These are phyloP conservation scores for Epizoanthus rinbou DNA, from an alignment of 92 coral and sea anemone genomes.

Conservation along the genomic window DNA sequence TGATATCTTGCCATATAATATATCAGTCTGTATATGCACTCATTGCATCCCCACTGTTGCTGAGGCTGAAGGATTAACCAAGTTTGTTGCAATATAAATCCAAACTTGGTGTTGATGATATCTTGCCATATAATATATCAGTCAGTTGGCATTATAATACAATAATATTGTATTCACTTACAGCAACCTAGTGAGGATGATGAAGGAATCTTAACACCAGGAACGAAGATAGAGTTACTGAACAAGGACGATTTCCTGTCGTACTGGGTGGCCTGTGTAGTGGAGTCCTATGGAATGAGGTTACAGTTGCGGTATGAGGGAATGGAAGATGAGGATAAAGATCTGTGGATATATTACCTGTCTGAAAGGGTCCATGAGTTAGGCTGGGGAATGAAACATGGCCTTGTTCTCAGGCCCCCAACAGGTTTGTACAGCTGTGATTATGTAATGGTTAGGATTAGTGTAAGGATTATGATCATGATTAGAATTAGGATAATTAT, in stretches of 20 bases:
- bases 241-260: slow-evolving; percentile 61
- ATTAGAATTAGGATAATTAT: too few relatives aligned
- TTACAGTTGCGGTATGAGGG: slow-evolving; percentile 73
- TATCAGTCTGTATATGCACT: too few relatives aligned
- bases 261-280: slow-evolving; percentile 78
- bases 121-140: too few relatives aligned
- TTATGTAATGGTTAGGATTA: not conserved
- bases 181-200: slow-evolving; percentile 56
- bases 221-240: slow-evolving; percentile 67
- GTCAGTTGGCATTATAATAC: too few relatives aligned
- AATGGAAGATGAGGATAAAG: slow-evolving; percentile 55
- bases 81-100: too few relatives aligned
- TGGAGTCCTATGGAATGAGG: slow-evolving; percentile 76
- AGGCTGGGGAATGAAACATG: slow-evolving; percentile 76
- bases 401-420: slow-evolving; percentile 64
- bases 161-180: not conserved
- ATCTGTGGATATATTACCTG: slow-evolving; percentile 74
- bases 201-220: slow-evolving; percentile 60
- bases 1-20: too few relatives aligned
- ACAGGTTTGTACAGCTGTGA: slow-evolving; percentile 38
- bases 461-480: too few relatives aligned
- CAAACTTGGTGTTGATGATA: too few relatives aligned
- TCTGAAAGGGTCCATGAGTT: slow-evolving; percentile 72
- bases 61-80: too few relatives aligned
- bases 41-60: too few relatives aligned